Evolutionary conservation across 92 coral and sea anemone genomes (phyloP), one percentile per base, ranked within the genome.

Genomic region (Bergia puertoricense): DNA sequence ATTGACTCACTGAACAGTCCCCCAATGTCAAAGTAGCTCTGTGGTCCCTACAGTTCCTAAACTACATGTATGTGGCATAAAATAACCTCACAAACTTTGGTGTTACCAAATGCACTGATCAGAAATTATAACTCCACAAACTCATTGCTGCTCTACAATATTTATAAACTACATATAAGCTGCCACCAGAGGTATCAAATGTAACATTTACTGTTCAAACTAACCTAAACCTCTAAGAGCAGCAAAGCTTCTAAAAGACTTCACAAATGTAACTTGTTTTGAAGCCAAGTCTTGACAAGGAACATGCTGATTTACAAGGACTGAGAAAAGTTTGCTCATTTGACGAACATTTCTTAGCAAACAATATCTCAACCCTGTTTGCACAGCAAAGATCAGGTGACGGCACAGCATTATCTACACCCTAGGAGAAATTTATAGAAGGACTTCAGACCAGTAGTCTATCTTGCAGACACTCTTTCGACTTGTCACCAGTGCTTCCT

Each of bases 311-410:
- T 69, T 46, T 84, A 71, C 48, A 42, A 40, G 76, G 86, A 43
- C 44, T 36, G 87, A 71, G 56, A 84, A 69, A 18, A 45, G 87
- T 84, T 84, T 84, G 78, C 74, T 84, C 79, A 15, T 71, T 5
- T 84, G 78, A 84, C 45, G 79, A 73, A 14, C 87, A 84, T 69
- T 84, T 84, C 77, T 23, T 72, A 84, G 77, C 67, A 84, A 46
- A 84, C 79, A 84, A 54, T 84, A 84, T 84, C 78, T 84, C 87
- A 84, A 48, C 79, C 87, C 87, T 71, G 79, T 84, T 84, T 37
- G 78, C 65, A 48, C 87, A 45, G 87, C 87, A 71, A 84, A 84
- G 66, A 84, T 69, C 54, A n/a, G 78, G 79, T 84, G 48, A 5
- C 78, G 77, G 67, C 87, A 45, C 87, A 84, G 79, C 87, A 84